A percentile compares a stretch with the other conserved stretches of the same genome.
phyloP scores from a whole-genome alignment of 2,797 vertebrate species.

The Macropodus opercularis region DNA sequence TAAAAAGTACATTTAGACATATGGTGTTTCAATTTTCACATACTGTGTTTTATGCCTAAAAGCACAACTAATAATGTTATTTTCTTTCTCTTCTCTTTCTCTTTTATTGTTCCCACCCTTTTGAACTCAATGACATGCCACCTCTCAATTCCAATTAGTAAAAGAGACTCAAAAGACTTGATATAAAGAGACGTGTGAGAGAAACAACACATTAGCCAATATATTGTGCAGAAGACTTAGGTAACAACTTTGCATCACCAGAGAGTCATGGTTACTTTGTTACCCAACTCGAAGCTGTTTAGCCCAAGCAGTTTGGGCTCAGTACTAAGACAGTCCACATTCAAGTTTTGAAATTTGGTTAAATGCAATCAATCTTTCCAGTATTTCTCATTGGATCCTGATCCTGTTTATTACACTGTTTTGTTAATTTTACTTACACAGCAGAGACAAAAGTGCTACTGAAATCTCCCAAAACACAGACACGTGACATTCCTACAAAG shows the following conservation, averaged over 20 bases:
- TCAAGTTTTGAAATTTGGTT: constrained; percentile 10
- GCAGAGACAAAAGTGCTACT: constrained; percentile 35
- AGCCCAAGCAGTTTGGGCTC: constrained; percentile 1
- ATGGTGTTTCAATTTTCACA: background rate
- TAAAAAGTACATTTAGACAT: background rate
- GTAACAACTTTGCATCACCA: background rate
- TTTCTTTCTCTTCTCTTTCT: no score
- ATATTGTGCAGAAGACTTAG: background rate
- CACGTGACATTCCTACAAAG: no score
- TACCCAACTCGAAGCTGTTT: no score
- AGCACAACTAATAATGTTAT: background rate
- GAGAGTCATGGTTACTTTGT: no score
- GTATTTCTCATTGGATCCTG: constrained; percentile 9
- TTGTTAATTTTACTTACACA: no score
- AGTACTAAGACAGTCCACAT: background rate
- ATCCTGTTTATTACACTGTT: constrained; percentile 5
- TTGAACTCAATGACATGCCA: no score
- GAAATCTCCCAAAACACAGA: constrained; percentile 23
- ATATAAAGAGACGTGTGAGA: background rate
- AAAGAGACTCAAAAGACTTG: no score
- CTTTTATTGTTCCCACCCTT: no score
- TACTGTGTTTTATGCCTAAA: constrained; percentile 9
- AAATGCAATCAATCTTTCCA: constrained; percentile 3
- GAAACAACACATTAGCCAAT: background rate
- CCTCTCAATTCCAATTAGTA: no score